phyloP scores from a whole-genome alignment of 2,888 invertebrate genomes.

The Drosophila tanythrix region DNA sequence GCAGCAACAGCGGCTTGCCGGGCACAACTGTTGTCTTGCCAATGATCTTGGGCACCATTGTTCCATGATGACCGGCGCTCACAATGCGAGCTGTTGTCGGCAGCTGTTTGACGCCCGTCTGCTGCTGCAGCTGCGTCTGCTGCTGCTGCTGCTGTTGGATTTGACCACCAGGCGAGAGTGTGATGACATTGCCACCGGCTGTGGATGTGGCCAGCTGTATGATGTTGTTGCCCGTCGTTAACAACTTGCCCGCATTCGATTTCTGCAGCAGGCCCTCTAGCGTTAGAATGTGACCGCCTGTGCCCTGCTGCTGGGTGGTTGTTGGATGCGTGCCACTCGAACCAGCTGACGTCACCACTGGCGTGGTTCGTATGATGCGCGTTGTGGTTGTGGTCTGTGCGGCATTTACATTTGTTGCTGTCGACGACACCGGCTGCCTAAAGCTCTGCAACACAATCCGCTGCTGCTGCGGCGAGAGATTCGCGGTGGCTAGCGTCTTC shows the following conservation, averaged over 20 bases:
- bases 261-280: conserved; percentile 83
- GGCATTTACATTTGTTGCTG: conserved; percentile 12
- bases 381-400: conserved; percentile 53
- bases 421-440: conserved; percentile 75
- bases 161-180: conserved; percentile 47
- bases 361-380: conserved; percentile 61
- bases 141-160: conserved; percentile 31
- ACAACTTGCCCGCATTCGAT: conserved; percentile 60
- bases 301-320: conserved; percentile 85
- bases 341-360: conserved; percentile 35
- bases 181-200: conserved; percentile 51
- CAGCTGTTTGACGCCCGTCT: conserved; percentile 31
- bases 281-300: conserved; percentile 84
- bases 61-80: conserved; percentile 76
- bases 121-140: conserved; percentile 64
- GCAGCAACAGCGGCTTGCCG: conserved; percentile 66
- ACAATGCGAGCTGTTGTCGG: conserved; percentile 63
- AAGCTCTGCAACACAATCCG: conserved; percentile 83
- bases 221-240: conserved; percentile 84
- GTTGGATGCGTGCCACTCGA: conserved; percentile 10
- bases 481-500: conserved; percentile 65
- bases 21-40: conserved; percentile 76
- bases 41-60: conserved; percentile 84
- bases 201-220: conserved; percentile 85
- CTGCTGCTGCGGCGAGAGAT: conserved; percentile 83